Evolutionary conservation across 2,888 invertebrate species (phyloP), one percentile per base, ranked within the genome.

Genomic region (Epinotia brunnichana): DNA sequence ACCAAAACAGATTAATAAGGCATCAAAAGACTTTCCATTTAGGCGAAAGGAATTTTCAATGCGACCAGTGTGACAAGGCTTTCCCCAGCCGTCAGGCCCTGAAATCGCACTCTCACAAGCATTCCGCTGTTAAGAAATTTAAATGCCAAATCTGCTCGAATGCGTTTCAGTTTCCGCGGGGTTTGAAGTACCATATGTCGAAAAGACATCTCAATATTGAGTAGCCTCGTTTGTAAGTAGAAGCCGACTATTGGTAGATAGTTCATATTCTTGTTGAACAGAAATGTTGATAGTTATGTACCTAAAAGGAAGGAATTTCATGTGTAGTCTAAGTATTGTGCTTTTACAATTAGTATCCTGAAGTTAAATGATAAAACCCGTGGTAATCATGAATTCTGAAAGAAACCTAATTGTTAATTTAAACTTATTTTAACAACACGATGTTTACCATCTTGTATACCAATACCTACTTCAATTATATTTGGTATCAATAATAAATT

Each of bases 81-180:
- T 74, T 74, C n/a, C 63, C 53, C 21, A 35, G 21, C n/a, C n/a
- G 44, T 21, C 5, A 41, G 2, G 3, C 48, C 3, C n/a, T 75
- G 29, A 21, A 24, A 4, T 9, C 35, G 1, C 75, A 75, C 53
- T 13, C 53, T 21, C 11, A 62, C 9, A 63, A 39, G 21, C 83
- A 82, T 62, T 77, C 74, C 2, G 70, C 76, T 29, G 75, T 74
- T 10, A 80, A 75, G 13, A 76, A 78, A n/a, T 79, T 79, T 60
- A 73, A 75, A 24, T 83, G 83, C 69, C 54, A 75, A 7, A 73
- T 74, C n/a, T 83, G 83, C 73, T 74, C 76, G 5, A 81, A 83
- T 62, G 69, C 75, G 13, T 82, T 82, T 21, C n/a, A 53, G 48
- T 35, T 48, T 17, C 19, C 41, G n/a, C 44, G 21, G 2, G 41